These are phyloP conservation scores for Tenebrosternarchus preto DNA, from an alignment of 2,113 vertebrate genomes.

Conservation along the genomic window DNA sequence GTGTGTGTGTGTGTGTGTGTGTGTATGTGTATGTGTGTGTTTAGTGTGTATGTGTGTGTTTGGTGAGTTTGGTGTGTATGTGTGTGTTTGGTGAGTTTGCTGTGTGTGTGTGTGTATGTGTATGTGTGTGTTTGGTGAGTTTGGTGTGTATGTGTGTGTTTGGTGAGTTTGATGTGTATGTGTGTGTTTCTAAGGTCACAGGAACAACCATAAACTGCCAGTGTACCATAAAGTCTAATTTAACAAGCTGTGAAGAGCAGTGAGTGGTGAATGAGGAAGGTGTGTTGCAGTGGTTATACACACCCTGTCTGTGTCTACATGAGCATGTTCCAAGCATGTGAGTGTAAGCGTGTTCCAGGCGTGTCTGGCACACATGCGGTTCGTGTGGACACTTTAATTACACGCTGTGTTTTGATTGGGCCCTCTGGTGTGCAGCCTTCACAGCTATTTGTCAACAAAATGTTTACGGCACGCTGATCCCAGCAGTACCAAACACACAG, in stretches of 20 bases:
- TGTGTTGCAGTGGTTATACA: no score
- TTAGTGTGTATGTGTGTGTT: no score
- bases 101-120: no score
- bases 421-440: slow-evolving; percentile 17
- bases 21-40: slow-evolving; percentile 36
- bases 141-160: no score
- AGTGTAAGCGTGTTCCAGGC: background rate
- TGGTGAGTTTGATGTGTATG: no score
- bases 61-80: slow-evolving; percentile 34
- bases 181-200: slow-evolving; percentile 52
- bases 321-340: no score
- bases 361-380: slow-evolving; percentile 31
- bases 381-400: slow-evolving; percentile 46
- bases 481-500: slow-evolving; percentile 5
- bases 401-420: slow-evolving; percentile 11
- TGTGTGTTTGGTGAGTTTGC: no score
- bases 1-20: slow-evolving; percentile 38
- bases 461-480: slow-evolving; percentile 36
- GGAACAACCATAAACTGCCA: slow-evolving; percentile 37
- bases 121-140: no score
- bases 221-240: background rate
- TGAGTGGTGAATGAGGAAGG: no score
- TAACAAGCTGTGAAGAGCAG: no score
- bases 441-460: slow-evolving; percentile 47
- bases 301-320: no score